A percentile compares a stretch with the other conserved stretches of the same genome.
phyloP scores from a whole-genome alignment of 2,888 invertebrate genomes.

The Orthonychiurus folsomi region DNA sequence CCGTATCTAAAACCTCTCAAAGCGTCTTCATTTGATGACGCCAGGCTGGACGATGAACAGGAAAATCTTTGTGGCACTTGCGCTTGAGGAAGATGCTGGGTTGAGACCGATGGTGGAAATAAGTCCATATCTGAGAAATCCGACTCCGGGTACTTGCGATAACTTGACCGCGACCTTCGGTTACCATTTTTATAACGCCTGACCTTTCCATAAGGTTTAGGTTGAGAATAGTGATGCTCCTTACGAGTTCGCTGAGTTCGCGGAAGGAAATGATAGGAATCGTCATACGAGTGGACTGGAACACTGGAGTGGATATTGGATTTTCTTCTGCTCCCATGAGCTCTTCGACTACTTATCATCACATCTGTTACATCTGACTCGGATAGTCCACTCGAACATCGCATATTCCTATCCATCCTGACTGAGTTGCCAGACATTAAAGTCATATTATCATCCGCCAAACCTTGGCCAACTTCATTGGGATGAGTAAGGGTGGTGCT shows the following conservation, averaged over 20 bases:
- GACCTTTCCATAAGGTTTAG: background rate
- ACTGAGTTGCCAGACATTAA: background rate
- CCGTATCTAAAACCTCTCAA: background rate
- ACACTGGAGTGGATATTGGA: too few relatives aligned
- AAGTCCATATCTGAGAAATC: background rate
- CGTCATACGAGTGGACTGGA: background rate
- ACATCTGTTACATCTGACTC: background rate
- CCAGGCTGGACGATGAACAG: background rate
- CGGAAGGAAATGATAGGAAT: background rate
- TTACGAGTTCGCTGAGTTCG: background rate
- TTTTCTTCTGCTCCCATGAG: too few relatives aligned
- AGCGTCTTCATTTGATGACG: background rate
- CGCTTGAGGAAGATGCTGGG: background rate
- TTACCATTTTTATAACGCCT: background rate
- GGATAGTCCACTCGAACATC: background rate
- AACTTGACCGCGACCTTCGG: background rate
- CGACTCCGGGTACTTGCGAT: background rate
- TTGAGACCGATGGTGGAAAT: background rate
- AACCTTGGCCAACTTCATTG: slow-evolving; percentile 22
- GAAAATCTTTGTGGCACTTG: background rate
- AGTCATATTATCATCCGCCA: slow-evolving; percentile 13
- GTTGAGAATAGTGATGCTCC: background rate
- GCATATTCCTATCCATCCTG: background rate
- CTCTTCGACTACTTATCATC: background rate
- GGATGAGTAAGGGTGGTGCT: slow-evolving; percentile 32